Conservation (phyloP, 2,797 vertebrate species). For the Peromyscus aztecus region DNA sequence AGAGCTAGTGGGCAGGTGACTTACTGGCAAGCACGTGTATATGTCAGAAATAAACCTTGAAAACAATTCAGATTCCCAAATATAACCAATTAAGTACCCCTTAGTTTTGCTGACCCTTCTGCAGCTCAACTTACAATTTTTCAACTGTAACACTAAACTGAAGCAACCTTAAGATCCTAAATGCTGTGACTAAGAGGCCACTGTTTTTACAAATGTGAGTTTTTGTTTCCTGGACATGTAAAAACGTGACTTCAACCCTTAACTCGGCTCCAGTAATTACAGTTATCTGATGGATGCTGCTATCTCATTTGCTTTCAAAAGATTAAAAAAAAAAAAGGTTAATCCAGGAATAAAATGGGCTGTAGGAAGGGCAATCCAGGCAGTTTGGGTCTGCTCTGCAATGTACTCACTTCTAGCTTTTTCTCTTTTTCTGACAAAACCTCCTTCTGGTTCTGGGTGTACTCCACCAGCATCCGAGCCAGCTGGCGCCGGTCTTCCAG, state of each 20-base stretch:
- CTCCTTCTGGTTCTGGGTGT: slow-evolving; percentile 97
- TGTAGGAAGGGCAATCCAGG: slow-evolving; percentile 18
- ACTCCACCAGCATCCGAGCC: slow-evolving; percentile 97
- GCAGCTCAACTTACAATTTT: slow-evolving; percentile 1
- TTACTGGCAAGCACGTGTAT: neutral
- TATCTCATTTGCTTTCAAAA: slow-evolving; percentile 56
- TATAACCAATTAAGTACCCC: slow-evolving; percentile 11
- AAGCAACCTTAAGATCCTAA: slow-evolving; percentile 45
- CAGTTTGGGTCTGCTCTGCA: neutral
- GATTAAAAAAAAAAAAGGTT: slow-evolving; percentile 32
- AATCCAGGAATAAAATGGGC: neutral
- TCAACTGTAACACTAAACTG: slow-evolving; percentile 31
- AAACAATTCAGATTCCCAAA: slow-evolving; percentile 25
- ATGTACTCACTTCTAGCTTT: slow-evolving; percentile 94
- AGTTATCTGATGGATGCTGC: neutral
- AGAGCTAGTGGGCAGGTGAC: neutral
- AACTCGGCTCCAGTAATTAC: slow-evolving; percentile 28
- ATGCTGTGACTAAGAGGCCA: slow-evolving; percentile 35
- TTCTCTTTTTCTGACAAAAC: slow-evolving; percentile 96
- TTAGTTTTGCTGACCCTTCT: slow-evolving; percentile 15
- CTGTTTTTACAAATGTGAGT: neutral
- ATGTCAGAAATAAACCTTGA: slow-evolving; percentile 54
- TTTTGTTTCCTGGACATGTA: slow-evolving; percentile 54
- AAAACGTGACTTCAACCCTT: slow-evolving; percentile 53
- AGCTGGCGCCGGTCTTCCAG: slow-evolving; percentile 98